Evolutionary conservation across 2,888 invertebrate genomes (phyloP), one percentile per base, ranked within the genome.

Genomic region (Meta bourneti): DNA sequence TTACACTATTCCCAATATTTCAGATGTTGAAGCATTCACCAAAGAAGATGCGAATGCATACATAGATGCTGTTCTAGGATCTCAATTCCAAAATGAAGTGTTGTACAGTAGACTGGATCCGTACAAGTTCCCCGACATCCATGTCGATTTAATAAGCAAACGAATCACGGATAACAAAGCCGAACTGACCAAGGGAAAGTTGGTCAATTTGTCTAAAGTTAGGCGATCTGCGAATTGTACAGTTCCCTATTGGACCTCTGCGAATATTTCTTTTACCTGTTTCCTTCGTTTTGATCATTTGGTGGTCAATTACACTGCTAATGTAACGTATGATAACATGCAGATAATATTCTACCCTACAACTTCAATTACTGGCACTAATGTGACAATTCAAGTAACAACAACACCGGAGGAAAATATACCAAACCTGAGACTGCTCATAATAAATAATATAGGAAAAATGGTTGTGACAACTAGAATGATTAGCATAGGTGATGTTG

Each of bases 21-120:
- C 51, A 90, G 90, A 71, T 79, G 83, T 48, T 13, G 71, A 71
- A 49, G 72, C 71, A 20, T 90, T 78, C n/a, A 79, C 84, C 9
- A 49, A 16, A 54, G 34, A 78, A 72, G 84, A 90, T 20, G 84
- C 84, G 9, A 90, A 90, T 48, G 52, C 48, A 48, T 90, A 90
- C 61, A 84, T 90, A 1, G 90, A 90, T 20, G 49, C 11, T 8
- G 79, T 90, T 19, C 20, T 90, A 9, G 9, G 16, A 6, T 70
- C 16, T 6, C 77, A 52, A n/a, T 90, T 90, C 20, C 9, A 52
- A 16, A 52, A 54, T 20, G 90, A 90, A 61, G 54, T 51, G 6
- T 7, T 61, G 19, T 90, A 90, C 90, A 80, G 84, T 54, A 52
- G 90, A 84, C 20, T 90, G 8, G 90, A 90, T 61, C 90, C 90